Evolutionary conservation across 2,797 vertebrate species (phyloP).

Genomic region (Bovichtus diacanthus): DNA sequence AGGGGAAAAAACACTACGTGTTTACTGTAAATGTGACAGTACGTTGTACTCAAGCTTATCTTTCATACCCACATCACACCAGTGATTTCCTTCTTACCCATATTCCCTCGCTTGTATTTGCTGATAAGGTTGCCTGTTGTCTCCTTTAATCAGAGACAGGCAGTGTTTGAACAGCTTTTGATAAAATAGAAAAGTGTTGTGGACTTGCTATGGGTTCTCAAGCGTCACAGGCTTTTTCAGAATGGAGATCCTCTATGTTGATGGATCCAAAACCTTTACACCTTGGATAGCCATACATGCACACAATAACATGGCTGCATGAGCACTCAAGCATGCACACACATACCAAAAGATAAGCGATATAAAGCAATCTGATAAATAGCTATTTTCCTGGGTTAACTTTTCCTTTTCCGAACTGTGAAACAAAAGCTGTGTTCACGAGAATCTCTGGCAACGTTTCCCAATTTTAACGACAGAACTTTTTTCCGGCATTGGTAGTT

Average conservation of each 20-base stretch:
- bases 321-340: constrained; percentile 2
- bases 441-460: constrained; percentile 36
- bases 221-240: constrained; percentile 32
- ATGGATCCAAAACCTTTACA: constrained; percentile 20
- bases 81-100: constrained; percentile 35
- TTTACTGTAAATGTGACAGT: constrained; percentile 40
- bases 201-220: constrained; percentile 41
- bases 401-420: constrained; percentile 37
- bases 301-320: constrained; percentile 22
- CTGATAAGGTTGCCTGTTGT: constrained; percentile 49
- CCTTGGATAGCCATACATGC: neutral
- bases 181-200: constrained; percentile 49
- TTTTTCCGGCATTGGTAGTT: constrained; percentile 39
- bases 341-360: constrained; percentile 19
- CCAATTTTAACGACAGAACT: constrained; percentile 45
- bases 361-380: constrained; percentile 34
- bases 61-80: constrained; percentile 42
- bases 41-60: constrained; percentile 35
- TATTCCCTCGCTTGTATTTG: constrained; percentile 47
- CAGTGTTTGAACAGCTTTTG: constrained; percentile 65
- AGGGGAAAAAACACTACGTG: neutral
- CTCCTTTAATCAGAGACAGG: constrained; percentile 57
- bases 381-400: constrained; percentile 42
- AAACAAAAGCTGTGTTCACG: constrained; percentile 50
- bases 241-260: constrained; percentile 13